Evolutionary conservation across 2,888 invertebrate species (phyloP).

Genomic region (Acrobasis repandana): DNA sequence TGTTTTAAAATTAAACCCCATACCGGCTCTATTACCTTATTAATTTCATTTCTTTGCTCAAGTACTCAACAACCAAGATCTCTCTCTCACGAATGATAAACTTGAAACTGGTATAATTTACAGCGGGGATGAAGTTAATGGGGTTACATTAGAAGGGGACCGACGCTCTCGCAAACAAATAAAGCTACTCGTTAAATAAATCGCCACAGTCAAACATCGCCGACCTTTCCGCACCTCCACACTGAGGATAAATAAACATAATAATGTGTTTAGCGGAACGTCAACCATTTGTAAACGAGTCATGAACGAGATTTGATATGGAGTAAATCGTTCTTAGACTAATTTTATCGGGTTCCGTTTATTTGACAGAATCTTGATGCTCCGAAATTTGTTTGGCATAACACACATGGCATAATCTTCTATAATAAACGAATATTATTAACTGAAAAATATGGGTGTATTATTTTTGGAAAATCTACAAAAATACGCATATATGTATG

Average conservation of each 20-base stretch:
- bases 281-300: slow-evolving; percentile 33
- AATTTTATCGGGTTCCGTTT: too few relatives aligned
- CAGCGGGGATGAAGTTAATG: slow-evolving; percentile 58
- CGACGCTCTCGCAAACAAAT: slow-evolving; percentile 65
- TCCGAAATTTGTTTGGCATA: too few relatives aligned
- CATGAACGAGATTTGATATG: slow-evolving; percentile 30
- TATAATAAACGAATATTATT: too few relatives aligned
- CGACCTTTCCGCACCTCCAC: slow-evolving; percentile 65
- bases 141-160: slow-evolving; percentile 63
- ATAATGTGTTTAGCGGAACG: slow-evolving; percentile 53
- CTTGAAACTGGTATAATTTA: slow-evolving; percentile 57
- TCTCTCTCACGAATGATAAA: slow-evolving; percentile 53
- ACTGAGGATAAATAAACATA: slow-evolving; percentile 62
- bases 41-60: slow-evolving; percentile 54
- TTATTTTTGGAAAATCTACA: too few relatives aligned
- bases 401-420: too few relatives aligned
- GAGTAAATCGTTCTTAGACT: background rate
- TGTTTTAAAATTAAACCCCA: background rate
- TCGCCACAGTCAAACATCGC: slow-evolving; percentile 68
- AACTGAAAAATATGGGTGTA: too few relatives aligned
- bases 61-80: slow-evolving; percentile 38
- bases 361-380: too few relatives aligned
- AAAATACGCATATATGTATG: too few relatives aligned
- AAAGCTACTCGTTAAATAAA: slow-evolving; percentile 73
- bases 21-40: slow-evolving; percentile 14